Conservation (phyloP, 1,140 invertebrate species). For the Zophobas atratus region DNA sequence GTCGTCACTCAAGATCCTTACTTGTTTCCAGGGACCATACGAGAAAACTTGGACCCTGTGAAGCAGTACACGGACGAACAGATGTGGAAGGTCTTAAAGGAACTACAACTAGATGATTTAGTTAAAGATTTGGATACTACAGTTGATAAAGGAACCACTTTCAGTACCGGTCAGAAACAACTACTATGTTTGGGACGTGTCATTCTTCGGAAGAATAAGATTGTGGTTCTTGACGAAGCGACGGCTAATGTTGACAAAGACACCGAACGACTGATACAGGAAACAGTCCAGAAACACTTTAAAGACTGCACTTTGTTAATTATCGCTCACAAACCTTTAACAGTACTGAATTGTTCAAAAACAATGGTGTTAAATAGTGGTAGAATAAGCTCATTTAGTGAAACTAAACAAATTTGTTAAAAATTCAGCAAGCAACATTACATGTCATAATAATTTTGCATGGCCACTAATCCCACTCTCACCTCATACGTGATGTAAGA, state of each 20-base stretch:
- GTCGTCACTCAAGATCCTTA: slow-evolving; percentile 79
- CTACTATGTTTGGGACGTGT: slow-evolving; percentile 85
- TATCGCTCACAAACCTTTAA: slow-evolving; percentile 77
- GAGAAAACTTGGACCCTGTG: slow-evolving; percentile 74
- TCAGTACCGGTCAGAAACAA: slow-evolving; percentile 86
- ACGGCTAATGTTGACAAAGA: slow-evolving; percentile 80
- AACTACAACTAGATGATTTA: slow-evolving; percentile 63
- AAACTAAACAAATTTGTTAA: not conserved
- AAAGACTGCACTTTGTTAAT: slow-evolving; percentile 85
- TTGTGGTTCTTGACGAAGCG: slow-evolving; percentile 85
- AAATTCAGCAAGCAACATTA: no score
- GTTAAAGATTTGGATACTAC: slow-evolving; percentile 57
- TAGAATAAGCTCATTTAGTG: not conserved
- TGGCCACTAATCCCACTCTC: no score
- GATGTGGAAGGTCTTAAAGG: slow-evolving; percentile 63
- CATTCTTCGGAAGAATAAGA: slow-evolving; percentile 80
- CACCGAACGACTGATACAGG: slow-evolving; percentile 79
- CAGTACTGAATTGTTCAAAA: slow-evolving; percentile 11
- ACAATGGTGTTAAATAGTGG: slow-evolving; percentile 77
- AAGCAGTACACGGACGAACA: slow-evolving; percentile 69
- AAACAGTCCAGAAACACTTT: slow-evolving; percentile 80
- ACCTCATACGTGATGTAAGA: no score
- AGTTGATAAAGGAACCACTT: slow-evolving; percentile 80
- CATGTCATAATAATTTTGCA: no score
- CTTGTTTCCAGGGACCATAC: slow-evolving; percentile 73